Conservation (phyloP, 2,113 vertebrate species). For the Ovibos moschatus region DNA sequence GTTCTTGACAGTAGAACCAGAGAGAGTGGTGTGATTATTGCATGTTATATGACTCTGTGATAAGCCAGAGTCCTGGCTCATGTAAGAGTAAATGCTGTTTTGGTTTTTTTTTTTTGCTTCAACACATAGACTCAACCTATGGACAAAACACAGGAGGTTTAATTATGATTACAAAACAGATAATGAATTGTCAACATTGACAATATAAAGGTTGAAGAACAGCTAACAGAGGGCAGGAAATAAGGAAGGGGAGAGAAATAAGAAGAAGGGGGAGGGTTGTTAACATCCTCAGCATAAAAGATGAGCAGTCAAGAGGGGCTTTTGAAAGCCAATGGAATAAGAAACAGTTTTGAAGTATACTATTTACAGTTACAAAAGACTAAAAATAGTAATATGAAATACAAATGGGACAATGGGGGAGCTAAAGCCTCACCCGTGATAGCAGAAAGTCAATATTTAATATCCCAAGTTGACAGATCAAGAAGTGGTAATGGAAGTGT, state of each 20-base stretch:
- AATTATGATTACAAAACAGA: background rate
- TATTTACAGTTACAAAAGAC: background rate
- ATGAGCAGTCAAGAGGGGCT: background rate
- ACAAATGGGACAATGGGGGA: background rate
- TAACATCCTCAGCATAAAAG: background rate
- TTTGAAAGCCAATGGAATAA: background rate
- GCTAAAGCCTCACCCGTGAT: background rate
- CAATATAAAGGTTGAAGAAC: background rate
- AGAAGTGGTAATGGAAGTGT: background rate
- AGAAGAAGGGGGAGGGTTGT: background rate
- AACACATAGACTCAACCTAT: background rate
- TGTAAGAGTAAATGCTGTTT: background rate
- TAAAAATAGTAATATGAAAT: background rate
- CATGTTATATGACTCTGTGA: background rate
- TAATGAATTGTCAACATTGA: background rate
- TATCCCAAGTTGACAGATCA: background rate
- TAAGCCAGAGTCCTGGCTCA: background rate
- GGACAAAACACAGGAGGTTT: background rate
- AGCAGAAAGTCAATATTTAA: constrained; percentile 5
- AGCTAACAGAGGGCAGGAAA: background rate
- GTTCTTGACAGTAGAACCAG: background rate
- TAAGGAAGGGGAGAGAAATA: background rate
- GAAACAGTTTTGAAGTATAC: background rate
- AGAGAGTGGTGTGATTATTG: background rate
- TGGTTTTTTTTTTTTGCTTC: background rate